Base-by-base conservation (phyloP, 2,113 vertebrate species). In the Aegotheles bennettii region DNA sequence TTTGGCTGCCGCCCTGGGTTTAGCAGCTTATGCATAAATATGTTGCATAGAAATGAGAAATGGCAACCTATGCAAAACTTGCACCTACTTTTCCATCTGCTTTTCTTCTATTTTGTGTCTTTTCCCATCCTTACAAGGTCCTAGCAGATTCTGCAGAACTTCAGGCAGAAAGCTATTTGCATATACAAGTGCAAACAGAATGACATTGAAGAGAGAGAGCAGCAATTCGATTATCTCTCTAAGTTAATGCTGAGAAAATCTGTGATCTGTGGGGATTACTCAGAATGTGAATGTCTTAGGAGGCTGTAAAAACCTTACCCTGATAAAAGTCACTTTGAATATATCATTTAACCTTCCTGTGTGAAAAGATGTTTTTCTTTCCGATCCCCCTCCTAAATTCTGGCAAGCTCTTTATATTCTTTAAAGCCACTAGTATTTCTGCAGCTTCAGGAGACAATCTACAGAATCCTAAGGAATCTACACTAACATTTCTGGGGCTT, bases 381-480 rank as follows among this genome's bases (percentile, higher is more conserved):
- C 24, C 51, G 0, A 0, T 69, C 63, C 16, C 43, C 24, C 50
- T 57, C 29, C 33, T 65, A 67, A 92, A 84, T 73, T 90, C 67
- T 96, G 75, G 42, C 56, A 79, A 91, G n/a, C 31, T 89, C 40
- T 60, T 91, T 76, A 10, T 25, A 69, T 67, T 57, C 17, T 57
- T 73, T 89, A 87, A 88, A 87, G 35, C 50, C 59, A n/a, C 65
- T 29, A 84, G 35, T 78, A 85, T 54, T 93, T 87, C 51, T 93
- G 48, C 88, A 76, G 89, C 77, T 96, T 97, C 90, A 85, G 42
- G 36, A 96, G 93, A 95, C 5, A 7, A 89, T 91, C 84, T 92
- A 86, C 68, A 95, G 89, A 95, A 97, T 95, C 88, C 63, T 42
- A 38, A 95, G 60, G 76, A 94, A 94, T 85, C 83, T 86, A 56